phyloP scores from a whole-genome alignment of 1,140 invertebrate genomes.

The Dinoponera quadriceps region DNA sequence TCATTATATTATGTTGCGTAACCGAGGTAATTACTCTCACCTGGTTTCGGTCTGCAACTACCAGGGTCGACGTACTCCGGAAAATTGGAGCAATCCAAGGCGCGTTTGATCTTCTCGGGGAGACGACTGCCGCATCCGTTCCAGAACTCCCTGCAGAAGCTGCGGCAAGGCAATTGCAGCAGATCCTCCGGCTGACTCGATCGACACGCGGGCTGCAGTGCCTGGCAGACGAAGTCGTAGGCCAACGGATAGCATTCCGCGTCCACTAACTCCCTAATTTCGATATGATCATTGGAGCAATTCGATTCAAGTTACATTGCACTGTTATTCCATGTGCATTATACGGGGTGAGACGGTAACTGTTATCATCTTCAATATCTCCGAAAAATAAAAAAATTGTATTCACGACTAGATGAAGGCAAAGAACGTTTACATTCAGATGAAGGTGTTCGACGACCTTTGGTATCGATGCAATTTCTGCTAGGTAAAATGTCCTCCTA shows the following conservation, averaged over 20 bases:
- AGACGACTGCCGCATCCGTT: constrained; percentile 92
- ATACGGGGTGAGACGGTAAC: too few species aligned
- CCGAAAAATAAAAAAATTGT: too few species aligned
- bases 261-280: constrained; percentile 91
- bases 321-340: too few species aligned
- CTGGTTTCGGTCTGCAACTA: constrained; percentile 91
- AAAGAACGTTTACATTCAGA: too few species aligned
- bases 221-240: constrained; percentile 94
- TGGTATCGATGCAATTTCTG: too few species aligned
- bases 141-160: constrained; percentile 95
- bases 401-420: too few species aligned
- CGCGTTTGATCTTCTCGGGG: constrained; percentile 89
- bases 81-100: constrained; percentile 92
- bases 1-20: background rate
- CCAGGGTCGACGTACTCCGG: constrained; percentile 91
- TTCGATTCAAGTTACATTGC: background rate
- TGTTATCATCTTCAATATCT: too few species aligned
- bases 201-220: constrained; percentile 92
- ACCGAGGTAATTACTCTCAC: constrained; percentile 80
- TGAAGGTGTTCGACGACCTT: too few species aligned
- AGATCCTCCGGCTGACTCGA: constrained; percentile 84
- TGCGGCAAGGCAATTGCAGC: constrained; percentile 91
- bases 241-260: constrained; percentile 94
- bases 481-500: too few species aligned
- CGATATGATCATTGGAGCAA: background rate